Evolutionary conservation across 2,888 invertebrate species (phyloP).

Genomic region (Aleiodes alternator): DNA sequence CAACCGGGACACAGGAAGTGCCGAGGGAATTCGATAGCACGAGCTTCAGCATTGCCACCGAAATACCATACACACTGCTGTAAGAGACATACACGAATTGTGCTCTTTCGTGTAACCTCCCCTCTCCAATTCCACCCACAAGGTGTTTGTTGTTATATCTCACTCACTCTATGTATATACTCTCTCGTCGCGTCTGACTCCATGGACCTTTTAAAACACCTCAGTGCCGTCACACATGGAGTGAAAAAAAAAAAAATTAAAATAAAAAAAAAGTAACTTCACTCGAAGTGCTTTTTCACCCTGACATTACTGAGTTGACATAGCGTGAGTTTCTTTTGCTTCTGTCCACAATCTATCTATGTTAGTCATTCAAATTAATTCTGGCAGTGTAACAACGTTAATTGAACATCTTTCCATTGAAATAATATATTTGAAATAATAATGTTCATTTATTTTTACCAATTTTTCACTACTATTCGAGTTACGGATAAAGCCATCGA

Average conservation of each 20-base stretch:
- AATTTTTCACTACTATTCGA: neutral
- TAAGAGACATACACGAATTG: neutral
- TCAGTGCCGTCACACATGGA: conserved; percentile 12
- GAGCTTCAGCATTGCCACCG: neutral
- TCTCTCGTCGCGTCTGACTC: neutral
- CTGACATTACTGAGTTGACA: conserved; percentile 26
- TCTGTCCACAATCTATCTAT: neutral
- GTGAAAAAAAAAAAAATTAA: neutral
- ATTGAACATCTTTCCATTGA: neutral
- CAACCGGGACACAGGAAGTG: conserved; percentile 38
- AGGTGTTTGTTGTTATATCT: conserved; percentile 69
- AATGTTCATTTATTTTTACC: no score
- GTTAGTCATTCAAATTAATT: conserved; percentile 17
- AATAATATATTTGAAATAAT: neutral
- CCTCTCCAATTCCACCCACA: conserved; percentile 44
- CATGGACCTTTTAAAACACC: conserved; percentile 28
- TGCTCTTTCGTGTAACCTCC: neutral
- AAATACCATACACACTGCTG: conserved; percentile 24
- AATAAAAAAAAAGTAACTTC: conserved; percentile 17
- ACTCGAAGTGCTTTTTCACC: conserved; percentile 34
- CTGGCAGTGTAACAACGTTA: neutral
- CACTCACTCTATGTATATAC: conserved; percentile 40
- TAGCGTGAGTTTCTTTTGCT: conserved; percentile 9
- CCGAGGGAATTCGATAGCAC: conserved; percentile 31
- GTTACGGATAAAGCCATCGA: conserved; percentile 13